Evolutionary conservation across 2,113 vertebrate genomes (phyloP).

Genomic region (Tringa solitaria): DNA sequence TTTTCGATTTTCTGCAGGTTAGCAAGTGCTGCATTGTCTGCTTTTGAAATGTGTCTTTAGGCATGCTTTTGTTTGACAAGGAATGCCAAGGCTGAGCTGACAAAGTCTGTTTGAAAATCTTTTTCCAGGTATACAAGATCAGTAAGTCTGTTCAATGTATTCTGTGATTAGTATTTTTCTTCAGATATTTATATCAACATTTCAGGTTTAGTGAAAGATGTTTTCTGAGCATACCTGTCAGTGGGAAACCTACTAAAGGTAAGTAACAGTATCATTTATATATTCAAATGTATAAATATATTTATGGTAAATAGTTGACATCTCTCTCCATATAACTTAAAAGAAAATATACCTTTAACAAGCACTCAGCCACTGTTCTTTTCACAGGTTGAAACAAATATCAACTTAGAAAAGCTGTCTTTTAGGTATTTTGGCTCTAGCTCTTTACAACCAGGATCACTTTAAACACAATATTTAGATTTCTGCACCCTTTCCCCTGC

Average conservation of each 20-base stretch:
- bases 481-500: conserved; percentile 34
- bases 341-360: conserved; percentile 67
- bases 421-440: conserved; percentile 27
- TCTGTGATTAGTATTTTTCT: conserved; percentile 95
- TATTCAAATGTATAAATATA: conserved; percentile 78
- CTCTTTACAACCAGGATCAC: conserved; percentile 29
- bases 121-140: conserved; percentile 91
- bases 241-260: conserved; percentile 74
- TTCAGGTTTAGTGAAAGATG: conserved; percentile 86
- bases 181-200: conserved; percentile 96
- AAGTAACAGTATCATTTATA: conserved; percentile 78
- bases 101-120: conserved; percentile 87
- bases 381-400: conserved; percentile 44
- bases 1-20: conserved; percentile 91
- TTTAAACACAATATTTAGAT: conserved; percentile 58
- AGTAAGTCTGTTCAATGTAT: conserved; percentile 88
- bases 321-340: conserved; percentile 59
- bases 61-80: conserved; percentile 92
- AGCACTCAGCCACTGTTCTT: conserved; percentile 25
- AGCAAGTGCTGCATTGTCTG: conserved; percentile 84
- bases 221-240: conserved; percentile 82
- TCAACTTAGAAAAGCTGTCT: conserved; percentile 33
- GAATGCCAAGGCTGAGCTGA: conserved; percentile 86
- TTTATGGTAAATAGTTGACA: conserved; percentile 73
- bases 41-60: conserved; percentile 92